Base-by-base conservation (phyloP, 1,140 invertebrate genomes). In the Ceratina australensis region DNA sequence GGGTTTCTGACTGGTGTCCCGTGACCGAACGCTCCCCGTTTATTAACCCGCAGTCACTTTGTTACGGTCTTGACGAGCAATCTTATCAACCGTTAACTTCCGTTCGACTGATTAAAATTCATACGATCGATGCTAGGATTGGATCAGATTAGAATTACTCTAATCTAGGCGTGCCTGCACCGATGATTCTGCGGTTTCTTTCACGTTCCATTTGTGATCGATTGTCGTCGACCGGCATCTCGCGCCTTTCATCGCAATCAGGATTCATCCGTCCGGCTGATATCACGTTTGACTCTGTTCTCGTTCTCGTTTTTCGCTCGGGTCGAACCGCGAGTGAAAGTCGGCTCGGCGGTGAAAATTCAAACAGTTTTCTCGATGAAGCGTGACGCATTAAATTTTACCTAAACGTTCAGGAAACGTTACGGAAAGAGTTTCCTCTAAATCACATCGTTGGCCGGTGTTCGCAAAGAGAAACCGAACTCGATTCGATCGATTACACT, bases 21-120 rank as follows among this genome's bases (percentile, higher is more conserved):
- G 80, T 78, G 84, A 60, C 64, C 74, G 54, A 75, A 82, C 83
- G 89, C 3, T 42, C 87, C 88, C 89, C 90, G 85, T 85, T 89
- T 89, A 89, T 90, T 90, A 91, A 89, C 90, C 87, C n/a, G n/a
- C 20, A 72, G 64, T 85, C 86, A 80, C 80, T 80, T 81, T 83
- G 86, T 86, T 81, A 77, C 79, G 72, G 68, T 69, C 74, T 56
- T 64, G 80, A 79, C 81, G 74, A 81, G 72, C 78, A 83, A 74
- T 78, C 82, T 87, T 83, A 68, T 88, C 87, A 87, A 47, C 24
- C 56, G 24, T 60, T 72, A 20, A 3, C 57, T 60, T 60, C 26
- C 24, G 59, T 60, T 13, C 10, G 13, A 3, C 33, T 42, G 33
- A 42, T 42, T 42, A 42, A 10, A 42, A 42, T 42, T 42, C 33